These are phyloP conservation scores for Eupsittula cactorum DNA, from an alignment of 2,113 vertebrate species.

Conservation along the genomic window DNA sequence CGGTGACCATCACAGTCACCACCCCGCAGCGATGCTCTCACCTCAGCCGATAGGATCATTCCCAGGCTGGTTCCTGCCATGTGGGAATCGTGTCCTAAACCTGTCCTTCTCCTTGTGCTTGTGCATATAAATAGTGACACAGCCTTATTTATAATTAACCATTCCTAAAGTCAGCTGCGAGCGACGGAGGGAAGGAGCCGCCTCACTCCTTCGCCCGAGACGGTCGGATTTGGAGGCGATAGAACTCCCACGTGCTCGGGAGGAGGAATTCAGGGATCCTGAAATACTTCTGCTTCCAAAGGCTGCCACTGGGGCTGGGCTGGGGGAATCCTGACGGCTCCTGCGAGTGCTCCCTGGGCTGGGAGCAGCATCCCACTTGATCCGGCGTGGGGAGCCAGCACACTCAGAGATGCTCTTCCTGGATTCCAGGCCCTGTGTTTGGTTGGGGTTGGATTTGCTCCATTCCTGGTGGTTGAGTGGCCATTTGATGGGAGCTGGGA, in stretches of 20 bases:
- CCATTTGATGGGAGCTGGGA: not conserved
- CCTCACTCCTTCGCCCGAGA: not conserved
- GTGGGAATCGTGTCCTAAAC: not conserved
- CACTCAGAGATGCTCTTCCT: not conserved
- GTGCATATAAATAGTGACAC: not conserved
- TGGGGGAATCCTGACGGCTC: not conserved
- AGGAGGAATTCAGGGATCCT: not conserved
- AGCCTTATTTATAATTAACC: slow-evolving; percentile 49
- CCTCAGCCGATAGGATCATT: not conserved
- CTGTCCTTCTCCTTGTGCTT: not conserved
- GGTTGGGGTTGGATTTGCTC: not conserved
- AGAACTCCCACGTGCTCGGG: slow-evolving; percentile 1
- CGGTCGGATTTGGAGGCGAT: not conserved
- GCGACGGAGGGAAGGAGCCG: slow-evolving; percentile 27
- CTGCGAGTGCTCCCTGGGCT: not conserved
- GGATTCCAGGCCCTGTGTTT: rapidly evolving
- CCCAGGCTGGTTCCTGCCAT: not conserved
- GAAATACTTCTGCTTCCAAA: not conserved
- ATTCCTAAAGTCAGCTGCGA: slow-evolving; percentile 23
- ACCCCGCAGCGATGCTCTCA: not conserved
- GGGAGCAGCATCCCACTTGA: not conserved
- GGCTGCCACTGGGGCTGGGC: not conserved
- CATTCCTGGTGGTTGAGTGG: rapidly evolving
- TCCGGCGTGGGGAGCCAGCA: not conserved
- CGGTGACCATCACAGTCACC: not conserved